Conservation (phyloP, 37 sponge, comb jelly and placozoan genomes). For the Beroe forskalii region DNA sequence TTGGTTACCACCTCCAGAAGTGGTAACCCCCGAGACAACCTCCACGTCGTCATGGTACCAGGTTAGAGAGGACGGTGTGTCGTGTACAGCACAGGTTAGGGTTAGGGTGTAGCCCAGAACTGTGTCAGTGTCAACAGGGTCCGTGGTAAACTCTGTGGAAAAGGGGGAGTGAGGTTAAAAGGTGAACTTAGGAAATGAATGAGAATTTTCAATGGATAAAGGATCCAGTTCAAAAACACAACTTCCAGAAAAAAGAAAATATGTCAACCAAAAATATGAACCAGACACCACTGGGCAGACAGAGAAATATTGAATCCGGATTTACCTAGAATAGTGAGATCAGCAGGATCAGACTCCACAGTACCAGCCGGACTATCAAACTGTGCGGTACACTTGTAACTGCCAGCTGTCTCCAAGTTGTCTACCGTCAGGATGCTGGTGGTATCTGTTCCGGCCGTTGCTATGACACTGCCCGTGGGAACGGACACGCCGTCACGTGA, state of each 20-base stretch:
- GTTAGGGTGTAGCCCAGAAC: constrained; percentile 27
- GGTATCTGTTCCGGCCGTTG: not conserved
- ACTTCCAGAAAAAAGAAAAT: too few relatives aligned
- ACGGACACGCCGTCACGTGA: constrained; percentile 41
- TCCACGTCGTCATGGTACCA: constrained; percentile 24
- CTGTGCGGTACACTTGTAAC: constrained; percentile 21
- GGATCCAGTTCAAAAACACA: too few relatives aligned
- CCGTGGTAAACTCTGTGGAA: constrained; percentile 2
- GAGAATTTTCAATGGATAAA: too few relatives aligned
- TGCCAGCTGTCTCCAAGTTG: not conserved
- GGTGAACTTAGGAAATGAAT: not conserved
- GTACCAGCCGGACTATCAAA: not conserved
- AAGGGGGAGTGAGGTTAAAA: not conserved
- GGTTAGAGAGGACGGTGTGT: not conserved
- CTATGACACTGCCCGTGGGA: constrained; percentile 11
- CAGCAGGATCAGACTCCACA: constrained; percentile 34
- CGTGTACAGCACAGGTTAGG: constrained; percentile 11
- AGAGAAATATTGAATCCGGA: too few relatives aligned
- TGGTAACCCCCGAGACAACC: not conserved
- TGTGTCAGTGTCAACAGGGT: constrained; percentile 19
- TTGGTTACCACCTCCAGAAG: not conserved
- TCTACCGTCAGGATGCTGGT: not conserved
- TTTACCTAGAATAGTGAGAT: not conserved
- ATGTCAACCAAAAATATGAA: too few relatives aligned
- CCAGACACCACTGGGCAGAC: too few relatives aligned